These are phyloP conservation scores for Drosophila teissieri DNA, from an alignment of 1,140 invertebrate genomes.

Conservation along the genomic window DNA sequence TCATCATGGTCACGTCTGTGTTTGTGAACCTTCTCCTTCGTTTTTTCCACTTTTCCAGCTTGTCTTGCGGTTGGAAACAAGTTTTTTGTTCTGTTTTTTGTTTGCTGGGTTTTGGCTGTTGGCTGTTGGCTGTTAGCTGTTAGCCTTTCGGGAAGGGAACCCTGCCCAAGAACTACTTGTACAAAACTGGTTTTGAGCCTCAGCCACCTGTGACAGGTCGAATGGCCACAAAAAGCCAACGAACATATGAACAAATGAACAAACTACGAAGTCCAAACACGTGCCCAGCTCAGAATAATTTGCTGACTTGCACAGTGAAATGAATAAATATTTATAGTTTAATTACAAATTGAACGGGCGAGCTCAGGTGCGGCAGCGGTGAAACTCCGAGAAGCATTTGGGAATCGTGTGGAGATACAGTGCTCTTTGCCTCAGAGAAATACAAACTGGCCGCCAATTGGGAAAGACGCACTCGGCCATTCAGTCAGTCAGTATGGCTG, in stretches of 20 bases:
- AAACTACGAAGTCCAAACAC: conserved; percentile 40
- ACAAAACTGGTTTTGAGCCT: conserved; percentile 44
- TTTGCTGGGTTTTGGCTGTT: conserved; percentile 9
- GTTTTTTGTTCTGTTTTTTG: conserved; percentile 37
- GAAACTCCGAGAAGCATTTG: conserved; percentile 34
- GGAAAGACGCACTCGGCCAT: conserved; percentile 18
- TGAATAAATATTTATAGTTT: conserved; percentile 71
- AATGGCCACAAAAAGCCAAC: conserved; percentile 14
- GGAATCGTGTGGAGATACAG: conserved; percentile 42
- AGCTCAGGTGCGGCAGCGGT: conserved; percentile 16
- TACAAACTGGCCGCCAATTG: conserved; percentile 57
- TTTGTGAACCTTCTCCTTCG: conserved; percentile 25
- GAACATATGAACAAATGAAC: conserved; percentile 28
- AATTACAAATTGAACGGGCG: conserved; percentile 70
- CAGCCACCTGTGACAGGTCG: conserved; percentile 64
- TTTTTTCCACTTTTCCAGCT: conserved; percentile 21
- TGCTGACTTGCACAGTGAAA: conserved; percentile 28
- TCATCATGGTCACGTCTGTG: conserved; percentile 55
- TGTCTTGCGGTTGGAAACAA: conserved; percentile 50
- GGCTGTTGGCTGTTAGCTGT: conserved; percentile 24
- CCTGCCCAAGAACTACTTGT: conserved; percentile 44
- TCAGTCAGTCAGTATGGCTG: conserved; percentile 8
- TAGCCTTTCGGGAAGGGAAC: conserved; percentile 7
- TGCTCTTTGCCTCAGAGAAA: conserved; percentile 48
- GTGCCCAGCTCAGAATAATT: conserved; percentile 48